Base-by-base conservation (phyloP, 2,113 vertebrate species). In the Chloropsis cyanopogon region DNA sequence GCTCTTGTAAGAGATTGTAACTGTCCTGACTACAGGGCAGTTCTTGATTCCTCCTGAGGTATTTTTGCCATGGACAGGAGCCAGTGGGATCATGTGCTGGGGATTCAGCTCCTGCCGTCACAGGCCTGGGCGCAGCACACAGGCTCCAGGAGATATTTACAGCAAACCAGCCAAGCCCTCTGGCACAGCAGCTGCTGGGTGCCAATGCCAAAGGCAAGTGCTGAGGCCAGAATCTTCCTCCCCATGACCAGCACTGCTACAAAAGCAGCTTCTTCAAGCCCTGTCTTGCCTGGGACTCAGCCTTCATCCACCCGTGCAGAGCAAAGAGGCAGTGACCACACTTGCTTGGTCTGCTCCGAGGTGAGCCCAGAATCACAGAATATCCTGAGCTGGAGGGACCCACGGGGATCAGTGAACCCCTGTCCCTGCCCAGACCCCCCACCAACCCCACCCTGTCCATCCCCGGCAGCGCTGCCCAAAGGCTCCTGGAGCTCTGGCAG, bases 101-200 rank as follows among this genome's bases (percentile, higher is more conserved):
- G 65, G 83, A 72, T 79, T 26, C 68, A 86, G 17, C 47, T 71
- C 71, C 63, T 94, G 93, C 93, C 3, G 7, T 75, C 92, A 82
- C 53, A 54, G 49, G 61, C 83, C 82, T 33, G 54, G 81, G 76
- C 91, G 88, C 42, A 68, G 80, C 95, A 59, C 65, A 33, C 78
- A 73, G 94, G 78, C 94, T 95, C 95, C 94, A 88, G 82, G 14
- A 82, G 66, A 82, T 94, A 95, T 92, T 94, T 88, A 95, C 89
- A 94, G 91, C 84, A 77, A 82, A 57, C 12, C 71, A 93, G 84
- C 84, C 96, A 50, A 95, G 82, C 87, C 94, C 93, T 80, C 46
- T 72, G 86, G 91, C 91, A 93, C 25, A 79, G 93, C 72, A 84
- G 65, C 64, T 84, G 79, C 73, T 42, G 79, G 82, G 26, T 23